These are phyloP conservation scores for Anhinga anhinga DNA, from an alignment of 2,113 vertebrate genomes.

Conservation along the genomic window DNA sequence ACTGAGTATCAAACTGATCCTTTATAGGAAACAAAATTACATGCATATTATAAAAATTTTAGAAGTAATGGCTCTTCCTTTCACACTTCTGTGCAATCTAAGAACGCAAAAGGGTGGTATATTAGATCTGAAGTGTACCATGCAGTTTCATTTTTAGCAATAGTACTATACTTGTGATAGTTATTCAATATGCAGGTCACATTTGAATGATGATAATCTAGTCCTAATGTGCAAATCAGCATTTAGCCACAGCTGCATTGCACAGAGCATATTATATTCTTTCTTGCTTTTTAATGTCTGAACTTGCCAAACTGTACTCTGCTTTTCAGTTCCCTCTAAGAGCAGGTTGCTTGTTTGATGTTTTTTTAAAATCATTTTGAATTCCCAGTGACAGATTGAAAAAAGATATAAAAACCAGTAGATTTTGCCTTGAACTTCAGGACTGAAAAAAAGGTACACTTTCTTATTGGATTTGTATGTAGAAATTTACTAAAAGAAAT, in stretches of 20 bases:
- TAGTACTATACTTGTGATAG: background rate
- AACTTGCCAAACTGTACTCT: background rate
- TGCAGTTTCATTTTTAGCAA: slow-evolving; percentile 3
- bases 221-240: slow-evolving; percentile 27
- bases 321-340: background rate
- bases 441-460: background rate
- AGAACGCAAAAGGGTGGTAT: background rate
- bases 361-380: background rate
- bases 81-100: background rate
- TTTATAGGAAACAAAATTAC: background rate
- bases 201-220: slow-evolving; percentile 22
- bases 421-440: background rate
- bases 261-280: background rate
- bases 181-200: slow-evolving; percentile 11
- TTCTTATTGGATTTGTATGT: background rate
- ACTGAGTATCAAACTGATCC: background rate
- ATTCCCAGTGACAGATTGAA: background rate
- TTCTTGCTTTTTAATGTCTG: background rate
- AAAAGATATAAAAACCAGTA: background rate
- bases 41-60: background rate
- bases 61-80: background rate
- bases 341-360: background rate
- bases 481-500: background rate
- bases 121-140: background rate
- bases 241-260: slow-evolving; percentile 33